A percentile compares a stretch with the other conserved stretches of the same genome.
These are phyloP conservation scores for Plagodis dolabraria DNA, from an alignment of 2,888 invertebrate genomes.

Conservation along the genomic window DNA sequence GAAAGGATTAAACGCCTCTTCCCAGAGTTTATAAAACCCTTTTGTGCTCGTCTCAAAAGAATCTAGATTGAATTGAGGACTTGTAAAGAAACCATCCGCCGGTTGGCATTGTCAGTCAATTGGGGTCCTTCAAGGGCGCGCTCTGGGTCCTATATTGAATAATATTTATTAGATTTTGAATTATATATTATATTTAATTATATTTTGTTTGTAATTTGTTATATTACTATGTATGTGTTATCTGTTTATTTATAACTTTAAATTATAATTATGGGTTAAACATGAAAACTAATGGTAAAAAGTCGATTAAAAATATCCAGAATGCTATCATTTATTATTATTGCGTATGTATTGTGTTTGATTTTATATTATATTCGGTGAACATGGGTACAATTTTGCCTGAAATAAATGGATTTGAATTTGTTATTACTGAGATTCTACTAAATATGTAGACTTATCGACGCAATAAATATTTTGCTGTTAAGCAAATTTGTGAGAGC, in stretches of 20 bases:
- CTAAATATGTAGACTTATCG: no score
- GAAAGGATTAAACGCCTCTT: conserved; percentile 9
- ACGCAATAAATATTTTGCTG: no score
- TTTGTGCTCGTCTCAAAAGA: conserved; percentile 34
- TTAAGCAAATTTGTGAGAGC: no score
- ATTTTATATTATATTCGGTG: no score
- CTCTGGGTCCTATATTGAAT: conserved; percentile 26
- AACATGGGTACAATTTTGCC: no score
- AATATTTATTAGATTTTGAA: no score
- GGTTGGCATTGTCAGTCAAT: conserved; percentile 20
- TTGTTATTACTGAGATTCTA: background rate
- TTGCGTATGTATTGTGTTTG: no score
- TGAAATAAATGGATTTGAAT: no score
- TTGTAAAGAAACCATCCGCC: conserved; percentile 35
- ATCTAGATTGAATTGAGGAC: conserved; percentile 39
- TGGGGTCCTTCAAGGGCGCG: conserved; percentile 54
- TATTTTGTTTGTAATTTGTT: background rate
- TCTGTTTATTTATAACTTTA: no score
- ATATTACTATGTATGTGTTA: background rate
- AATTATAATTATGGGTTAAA: background rate
- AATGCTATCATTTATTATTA: conserved; percentile 1
- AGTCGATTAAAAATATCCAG: background rate
- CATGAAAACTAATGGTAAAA: no score
- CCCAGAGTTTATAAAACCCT: conserved; percentile 22
- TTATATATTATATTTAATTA: no score